Percentiles rank a stretch among this genome's conserved stretches.
These are phyloP conservation scores for Noctua comes DNA, from an alignment of 2,888 invertebrate genomes.

Conservation along the genomic window DNA sequence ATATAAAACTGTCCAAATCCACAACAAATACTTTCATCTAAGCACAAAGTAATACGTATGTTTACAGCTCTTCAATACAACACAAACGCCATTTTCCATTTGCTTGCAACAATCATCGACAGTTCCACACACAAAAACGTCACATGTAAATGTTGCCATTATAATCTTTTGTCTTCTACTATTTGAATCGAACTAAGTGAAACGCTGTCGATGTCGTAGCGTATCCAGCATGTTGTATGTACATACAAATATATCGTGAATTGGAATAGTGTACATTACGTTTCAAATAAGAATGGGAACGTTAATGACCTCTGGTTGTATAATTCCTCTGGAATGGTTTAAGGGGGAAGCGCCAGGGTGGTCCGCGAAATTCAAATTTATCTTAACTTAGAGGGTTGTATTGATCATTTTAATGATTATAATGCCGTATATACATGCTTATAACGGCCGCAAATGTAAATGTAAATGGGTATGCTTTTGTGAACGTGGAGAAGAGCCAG, in stretches of 20 bases:
- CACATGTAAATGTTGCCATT: slow-evolving; percentile 54
- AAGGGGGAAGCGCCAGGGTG: too few species aligned
- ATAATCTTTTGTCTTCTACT: slow-evolving; percentile 11
- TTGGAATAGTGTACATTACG: background rate
- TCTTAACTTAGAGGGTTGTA: too few species aligned
- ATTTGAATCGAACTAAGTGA: background rate
- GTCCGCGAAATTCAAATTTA: too few species aligned
- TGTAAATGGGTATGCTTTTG: too few species aligned
- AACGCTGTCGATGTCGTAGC: background rate
- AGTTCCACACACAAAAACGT: slow-evolving; percentile 60
- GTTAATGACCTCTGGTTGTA: background rate
- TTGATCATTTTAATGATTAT: too few species aligned
- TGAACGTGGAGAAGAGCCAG: too few species aligned
- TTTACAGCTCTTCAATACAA: slow-evolving; percentile 86
- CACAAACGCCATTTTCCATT: slow-evolving; percentile 87
- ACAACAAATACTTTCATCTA: slow-evolving; percentile 65
- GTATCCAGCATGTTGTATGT: background rate
- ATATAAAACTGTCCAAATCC: slow-evolving; percentile 60
- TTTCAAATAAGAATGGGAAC: background rate
- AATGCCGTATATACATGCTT: too few species aligned
- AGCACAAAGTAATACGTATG: slow-evolving; percentile 78
- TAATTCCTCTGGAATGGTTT: too few species aligned
- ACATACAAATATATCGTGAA: background rate
- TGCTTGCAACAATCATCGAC: slow-evolving; percentile 54
- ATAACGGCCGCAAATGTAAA: too few species aligned